phyloP scores from a whole-genome alignment of 2,888 invertebrate genomes.

The Polymixis lichenea region DNA sequence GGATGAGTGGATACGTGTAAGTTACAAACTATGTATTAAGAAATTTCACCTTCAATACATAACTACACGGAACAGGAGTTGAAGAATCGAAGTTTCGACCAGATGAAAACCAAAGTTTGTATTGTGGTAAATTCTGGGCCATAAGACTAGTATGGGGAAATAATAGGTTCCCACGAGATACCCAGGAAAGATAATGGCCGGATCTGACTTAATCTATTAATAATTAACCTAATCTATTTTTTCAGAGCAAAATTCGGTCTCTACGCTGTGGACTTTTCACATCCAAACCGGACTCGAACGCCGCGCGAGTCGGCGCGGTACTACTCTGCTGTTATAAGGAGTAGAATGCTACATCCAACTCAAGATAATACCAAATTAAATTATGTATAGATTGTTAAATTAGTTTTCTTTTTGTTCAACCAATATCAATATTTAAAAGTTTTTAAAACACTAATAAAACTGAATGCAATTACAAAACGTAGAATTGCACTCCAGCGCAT shows the following conservation, averaged over 20 bases:
- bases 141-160: background rate
- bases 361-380: constrained; percentile 32
- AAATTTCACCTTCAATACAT: background rate
- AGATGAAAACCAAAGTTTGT: background rate
- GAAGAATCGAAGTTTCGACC: background rate
- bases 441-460: background rate
- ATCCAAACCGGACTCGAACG: constrained; percentile 58
- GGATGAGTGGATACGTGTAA: constrained; percentile 86
- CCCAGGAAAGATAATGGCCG: background rate
- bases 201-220: background rate
- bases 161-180: background rate
- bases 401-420: background rate
- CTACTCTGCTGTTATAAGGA: constrained; percentile 37
- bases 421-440: too few species aligned
- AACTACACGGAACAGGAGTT: background rate
- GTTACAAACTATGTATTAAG: background rate
- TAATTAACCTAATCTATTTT: background rate
- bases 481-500: constrained; percentile 8
- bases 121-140: background rate
- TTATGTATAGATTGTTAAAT: constrained; percentile 20
- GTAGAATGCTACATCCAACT: constrained; percentile 13
- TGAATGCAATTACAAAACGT: constrained; percentile 16
- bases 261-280: constrained; percentile 65
- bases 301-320: constrained; percentile 57
- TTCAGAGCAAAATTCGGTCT: constrained; percentile 69